These are phyloP conservation scores for Cotesia congregata DNA, from an alignment of 2,888 invertebrate genomes.

Conservation along the genomic window DNA sequence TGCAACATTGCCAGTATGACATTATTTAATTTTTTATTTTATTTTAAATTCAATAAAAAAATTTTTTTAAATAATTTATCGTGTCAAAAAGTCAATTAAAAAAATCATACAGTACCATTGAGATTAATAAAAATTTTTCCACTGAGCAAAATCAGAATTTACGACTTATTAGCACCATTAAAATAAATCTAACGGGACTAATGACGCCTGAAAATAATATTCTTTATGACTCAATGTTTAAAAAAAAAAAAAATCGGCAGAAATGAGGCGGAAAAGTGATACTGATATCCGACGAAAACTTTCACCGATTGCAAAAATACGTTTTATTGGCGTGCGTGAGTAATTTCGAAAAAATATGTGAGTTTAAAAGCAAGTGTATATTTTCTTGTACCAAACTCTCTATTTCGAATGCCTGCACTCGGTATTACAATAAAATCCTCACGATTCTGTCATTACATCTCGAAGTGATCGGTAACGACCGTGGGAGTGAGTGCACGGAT, in stretches of 20 bases:
- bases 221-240: not conserved
- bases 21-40: too few species aligned
- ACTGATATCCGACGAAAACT: not conserved
- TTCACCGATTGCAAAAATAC: constrained; percentile 1
- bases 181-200: constrained; percentile 10
- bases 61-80: too few species aligned
- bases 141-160: not conserved
- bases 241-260: not conserved
- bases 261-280: not conserved
- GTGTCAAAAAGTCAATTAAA: too few species aligned
- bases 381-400: not conserved
- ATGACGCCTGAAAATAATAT: not conserved
- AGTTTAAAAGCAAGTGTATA: constrained; percentile 1
- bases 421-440: not conserved
- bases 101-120: not conserved
- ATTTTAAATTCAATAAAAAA: too few species aligned
- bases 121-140: not conserved
- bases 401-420: not conserved
- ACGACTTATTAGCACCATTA: not conserved
- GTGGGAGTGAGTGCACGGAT: constrained; percentile 8
- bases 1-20: too few species aligned
- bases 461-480: not conserved
- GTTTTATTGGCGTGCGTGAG: not conserved
- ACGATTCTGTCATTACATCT: constrained; percentile 22
- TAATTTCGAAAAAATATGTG: not conserved